phyloP scores from a whole-genome alignment of 2,888 invertebrate species.

The Trisateles emortualis region DNA sequence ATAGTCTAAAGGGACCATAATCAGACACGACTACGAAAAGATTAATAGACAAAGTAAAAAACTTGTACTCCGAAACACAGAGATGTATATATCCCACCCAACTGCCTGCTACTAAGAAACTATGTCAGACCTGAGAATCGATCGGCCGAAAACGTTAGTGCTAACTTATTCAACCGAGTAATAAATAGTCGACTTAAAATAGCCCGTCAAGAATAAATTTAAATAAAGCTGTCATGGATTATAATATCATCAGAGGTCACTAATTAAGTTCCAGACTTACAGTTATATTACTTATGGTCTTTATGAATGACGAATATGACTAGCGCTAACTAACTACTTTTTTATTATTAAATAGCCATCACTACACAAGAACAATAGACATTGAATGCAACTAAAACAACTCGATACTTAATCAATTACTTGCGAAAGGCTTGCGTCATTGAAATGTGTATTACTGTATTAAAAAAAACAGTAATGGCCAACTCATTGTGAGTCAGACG shows the following conservation, averaged over 20 bases:
- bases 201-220: background rate
- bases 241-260: slow-evolving; percentile 4
- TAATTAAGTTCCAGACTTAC: background rate
- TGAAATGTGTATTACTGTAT: slow-evolving; percentile 24
- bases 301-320: background rate
- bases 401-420: slow-evolving; percentile 18
- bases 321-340: background rate
- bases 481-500: slow-evolving; percentile 30
- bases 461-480: slow-evolving; percentile 16
- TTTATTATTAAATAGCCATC: slow-evolving; percentile 1
- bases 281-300: background rate
- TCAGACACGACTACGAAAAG: too few species aligned
- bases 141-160: background rate
- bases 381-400: slow-evolving; percentile 10
- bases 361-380: slow-evolving; percentile 3
- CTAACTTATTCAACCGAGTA: too few species aligned
- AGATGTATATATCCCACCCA: too few species aligned
- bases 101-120: too few species aligned
- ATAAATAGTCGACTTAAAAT: background rate
- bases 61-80: too few species aligned
- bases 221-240: background rate
- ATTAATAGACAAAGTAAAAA: too few species aligned
- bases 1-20: too few species aligned
- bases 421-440: slow-evolving; percentile 25
- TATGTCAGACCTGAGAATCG: too few species aligned